phyloP scores from a whole-genome alignment of 2,113 vertebrate species.

The Arenaria interpres region DNA sequence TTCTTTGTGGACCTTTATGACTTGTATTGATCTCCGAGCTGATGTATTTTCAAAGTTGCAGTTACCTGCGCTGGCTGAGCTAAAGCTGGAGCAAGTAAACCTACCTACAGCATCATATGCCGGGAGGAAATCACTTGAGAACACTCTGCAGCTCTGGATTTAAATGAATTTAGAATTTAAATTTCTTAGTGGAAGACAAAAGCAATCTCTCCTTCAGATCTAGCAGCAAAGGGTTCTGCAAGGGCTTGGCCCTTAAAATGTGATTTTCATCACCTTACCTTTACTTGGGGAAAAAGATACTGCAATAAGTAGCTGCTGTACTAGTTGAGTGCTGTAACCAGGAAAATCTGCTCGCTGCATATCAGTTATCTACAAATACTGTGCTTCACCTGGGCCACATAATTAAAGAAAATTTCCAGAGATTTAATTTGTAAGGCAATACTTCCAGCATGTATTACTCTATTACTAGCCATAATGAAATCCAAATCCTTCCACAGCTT shows the following conservation, averaged over 20 bases:
- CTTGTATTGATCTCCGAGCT: neutral
- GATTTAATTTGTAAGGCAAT: slow-evolving; percentile 14
- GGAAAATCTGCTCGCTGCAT: neutral
- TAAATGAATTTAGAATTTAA: neutral
- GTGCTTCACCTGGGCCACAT: neutral
- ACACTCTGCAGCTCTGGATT: neutral
- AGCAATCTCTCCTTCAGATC: neutral
- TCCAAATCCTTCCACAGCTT: slow-evolving; percentile 8
- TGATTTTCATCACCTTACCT: neutral
- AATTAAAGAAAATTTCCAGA: neutral
- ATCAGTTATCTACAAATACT: neutral
- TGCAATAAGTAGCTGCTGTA: neutral
- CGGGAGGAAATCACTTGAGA: neutral
- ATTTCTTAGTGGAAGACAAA: neutral
- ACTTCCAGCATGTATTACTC: slow-evolving; percentile 1
- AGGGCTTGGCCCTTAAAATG: neutral
- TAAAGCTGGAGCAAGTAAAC: neutral
- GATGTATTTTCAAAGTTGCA: neutral
- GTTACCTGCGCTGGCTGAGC: neutral
- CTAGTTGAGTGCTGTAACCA: neutral
- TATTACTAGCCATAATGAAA: neutral
- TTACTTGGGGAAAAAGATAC: neutral
- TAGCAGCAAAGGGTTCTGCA: neutral
- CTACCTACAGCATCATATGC: neutral
- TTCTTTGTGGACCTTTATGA: neutral